Evolutionary conservation across 2,888 invertebrate species (phyloP), one percentile per base, ranked within the genome.

Genomic region (Rhagonycha fulva): DNA sequence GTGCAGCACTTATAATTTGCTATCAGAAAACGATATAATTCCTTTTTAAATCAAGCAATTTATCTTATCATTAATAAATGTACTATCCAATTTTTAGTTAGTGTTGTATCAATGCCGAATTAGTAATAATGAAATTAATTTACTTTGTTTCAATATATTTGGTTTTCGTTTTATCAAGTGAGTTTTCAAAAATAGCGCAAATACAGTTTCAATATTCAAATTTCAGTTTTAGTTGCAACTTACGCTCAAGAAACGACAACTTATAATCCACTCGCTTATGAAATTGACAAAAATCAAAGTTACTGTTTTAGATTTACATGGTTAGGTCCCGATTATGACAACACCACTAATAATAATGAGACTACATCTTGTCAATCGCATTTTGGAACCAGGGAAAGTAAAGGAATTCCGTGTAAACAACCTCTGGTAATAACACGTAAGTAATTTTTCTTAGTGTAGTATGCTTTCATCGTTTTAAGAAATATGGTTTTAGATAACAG

Each of bases 241-340:
- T 23, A 12, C 2, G 66, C 23, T 3, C 14, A 72, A 9, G 62
- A 62, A 19, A 19, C 19, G 24, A 26, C 61, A 24, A 47, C 67
- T 9, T 60, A 11, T 14, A 19, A 19, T 19, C 14, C 68, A 75
- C 12, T 7, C 26, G 70, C 66, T 28, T 14, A 62, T n/a, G 11
- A 62, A 14, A 9, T 71, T 14, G 76, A 76, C 14, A 24, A 70
- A 24, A n/a, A 5, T 0, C 69, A 72, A 47, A 74, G 88, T 0
- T 89, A 90, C 83, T 94, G 94, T 83, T 93, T 91, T 85, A 90
- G 91, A 79, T 93, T 92, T 84, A 93, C 93, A 0, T 94, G 94
- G 94, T 87, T 93, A 2, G 93, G 93, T 0, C 92, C 92, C 0
- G 89, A 90, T 78, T 92, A 85, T 81, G 89, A 90, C 83, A 92